phyloP scores from a whole-genome alignment of 1,140 invertebrate species.

The Hestina assimilis region DNA sequence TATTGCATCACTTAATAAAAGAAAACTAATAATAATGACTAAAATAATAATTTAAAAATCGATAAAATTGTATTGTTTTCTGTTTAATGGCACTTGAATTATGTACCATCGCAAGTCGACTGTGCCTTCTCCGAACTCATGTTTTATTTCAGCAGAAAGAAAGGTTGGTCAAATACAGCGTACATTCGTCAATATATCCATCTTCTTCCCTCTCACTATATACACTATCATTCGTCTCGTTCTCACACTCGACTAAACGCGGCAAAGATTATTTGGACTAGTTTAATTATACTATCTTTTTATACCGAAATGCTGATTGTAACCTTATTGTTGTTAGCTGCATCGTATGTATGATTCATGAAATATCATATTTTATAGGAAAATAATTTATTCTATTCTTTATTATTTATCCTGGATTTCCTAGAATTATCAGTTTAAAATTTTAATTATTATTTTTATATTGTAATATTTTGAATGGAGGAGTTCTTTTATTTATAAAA shows the following conservation, averaged over 20 bases:
- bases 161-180: slow-evolving; percentile 61
- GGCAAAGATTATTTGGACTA: slow-evolving; percentile 43
- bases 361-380: too few species aligned
- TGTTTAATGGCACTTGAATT: slow-evolving; percentile 35
- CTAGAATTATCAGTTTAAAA: too few species aligned
- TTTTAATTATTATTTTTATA: not conserved
- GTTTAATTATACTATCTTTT: not conserved
- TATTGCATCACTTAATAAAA: not conserved
- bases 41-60: too few species aligned
- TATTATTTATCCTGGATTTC: too few species aligned
- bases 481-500: too few species aligned
- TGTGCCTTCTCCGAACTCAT: slow-evolving; percentile 46
- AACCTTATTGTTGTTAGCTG: too few species aligned
- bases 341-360: too few species aligned
- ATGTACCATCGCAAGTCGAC: slow-evolving; percentile 37
- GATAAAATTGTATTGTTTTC: not conserved
- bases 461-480: too few species aligned
- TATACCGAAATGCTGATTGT: not conserved
- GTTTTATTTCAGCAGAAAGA: slow-evolving; percentile 68
- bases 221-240: slow-evolving; percentile 28
- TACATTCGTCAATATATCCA: slow-evolving; percentile 38
- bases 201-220: slow-evolving; percentile 22
- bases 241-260: slow-evolving; percentile 43
- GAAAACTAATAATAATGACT: too few species aligned
- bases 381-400: too few species aligned